phyloP scores from a whole-genome alignment of 2,113 vertebrate genomes.

The Oxyruncus cristatus region DNA sequence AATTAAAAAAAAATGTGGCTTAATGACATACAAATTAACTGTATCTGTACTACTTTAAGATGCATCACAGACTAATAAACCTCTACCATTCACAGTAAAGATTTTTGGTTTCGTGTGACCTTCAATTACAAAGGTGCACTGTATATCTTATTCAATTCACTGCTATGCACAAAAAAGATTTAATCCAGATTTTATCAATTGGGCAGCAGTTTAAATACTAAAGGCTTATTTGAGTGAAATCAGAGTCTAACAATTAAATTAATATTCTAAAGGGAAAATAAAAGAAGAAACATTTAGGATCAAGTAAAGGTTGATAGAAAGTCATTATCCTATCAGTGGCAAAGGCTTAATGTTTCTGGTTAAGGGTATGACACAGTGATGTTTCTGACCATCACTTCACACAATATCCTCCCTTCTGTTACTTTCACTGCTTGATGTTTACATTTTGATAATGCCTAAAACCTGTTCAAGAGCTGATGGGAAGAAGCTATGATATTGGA shows the following conservation, averaged over 20 bases:
- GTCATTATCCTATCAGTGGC: neutral
- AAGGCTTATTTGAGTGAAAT: neutral
- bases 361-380: neutral
- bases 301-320: neutral
- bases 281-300: neutral
- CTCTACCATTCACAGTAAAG: neutral
- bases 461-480: neutral
- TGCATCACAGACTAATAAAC: neutral
- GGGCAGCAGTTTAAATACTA: neutral
- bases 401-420: neutral
- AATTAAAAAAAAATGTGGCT: neutral
- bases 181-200: neutral
- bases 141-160: neutral
- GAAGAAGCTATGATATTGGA: neutral
- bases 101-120: neutral
- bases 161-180: neutral
- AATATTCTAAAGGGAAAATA: neutral
- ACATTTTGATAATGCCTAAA: neutral
- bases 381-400: neutral
- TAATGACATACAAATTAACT: neutral
- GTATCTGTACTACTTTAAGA: neutral
- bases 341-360: neutral
- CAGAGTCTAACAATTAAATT: neutral
- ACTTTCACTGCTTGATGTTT: neutral
- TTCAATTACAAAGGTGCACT: neutral